Base-by-base conservation (phyloP, 2,888 invertebrate species). In the Amphiduros pacificus region DNA sequence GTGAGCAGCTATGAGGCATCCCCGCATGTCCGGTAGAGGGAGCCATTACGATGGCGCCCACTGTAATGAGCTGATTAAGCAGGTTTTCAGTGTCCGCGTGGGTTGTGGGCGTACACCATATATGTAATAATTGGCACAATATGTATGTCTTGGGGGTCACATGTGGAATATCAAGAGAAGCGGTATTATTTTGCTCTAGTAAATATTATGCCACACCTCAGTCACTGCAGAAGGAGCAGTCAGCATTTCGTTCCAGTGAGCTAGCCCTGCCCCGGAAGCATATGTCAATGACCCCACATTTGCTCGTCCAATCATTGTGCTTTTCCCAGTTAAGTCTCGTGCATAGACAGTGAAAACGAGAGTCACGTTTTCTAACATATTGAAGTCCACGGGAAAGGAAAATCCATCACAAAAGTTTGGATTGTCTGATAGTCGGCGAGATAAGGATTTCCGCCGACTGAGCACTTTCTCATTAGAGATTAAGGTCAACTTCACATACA, bases 191-290 rank as follows among this genome's bases (percentile, higher is more conserved):
- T n/a, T n/a, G n/a, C n/a, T n/a, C n/a, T n/a, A n/a, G n/a, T n/a
- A 29, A 29, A 64, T 29, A 24, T 20, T 52, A 28, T 64, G 64
- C 64, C 64, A 64, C 54, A 36, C 31, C 32, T 26, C 49, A 20
- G 20, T 31, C 14, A 49, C 44, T 6, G n/a, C 26, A 0, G 22
- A 20, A 24, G 60, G 60, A 2, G 48, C 24, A 6, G 27, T 22
- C 26, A 51, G 24, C 64, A 64, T 64, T 27, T 52, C 56, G 5
- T 20, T 52, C 64, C 64, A 64, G 44, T 64, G 64, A 14, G 55
- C 50, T 14, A 64, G 24, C 2, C 64, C 64, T 27, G 26, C 26
- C 9, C 57, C 64, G 11, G 57, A 20, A 11, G 53, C 49, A 27
- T 64, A 61, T 28, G 49, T 52, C 14, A 55, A 40, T n/a, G 61